These are phyloP conservation scores for Lamprologus tigripictilis DNA, from an alignment of 2,113 vertebrate species.

Conservation along the genomic window DNA sequence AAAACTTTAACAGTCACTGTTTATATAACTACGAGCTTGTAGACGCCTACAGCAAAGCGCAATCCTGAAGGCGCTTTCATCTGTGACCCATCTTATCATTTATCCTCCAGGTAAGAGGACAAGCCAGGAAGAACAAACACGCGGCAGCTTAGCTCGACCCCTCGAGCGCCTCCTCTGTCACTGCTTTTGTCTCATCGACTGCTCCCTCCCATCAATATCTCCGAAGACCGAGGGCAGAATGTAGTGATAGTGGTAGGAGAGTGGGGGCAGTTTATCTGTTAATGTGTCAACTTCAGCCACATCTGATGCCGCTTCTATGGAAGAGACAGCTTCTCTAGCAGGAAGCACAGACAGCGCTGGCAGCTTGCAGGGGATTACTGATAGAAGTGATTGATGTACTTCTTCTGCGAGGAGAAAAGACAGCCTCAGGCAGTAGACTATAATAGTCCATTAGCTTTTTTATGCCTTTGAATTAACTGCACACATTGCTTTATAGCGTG, in stretches of 20 bases:
- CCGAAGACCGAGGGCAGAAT: constrained; percentile 38
- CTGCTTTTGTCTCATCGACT: constrained; percentile 36
- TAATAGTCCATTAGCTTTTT: constrained; percentile 65
- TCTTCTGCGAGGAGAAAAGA: constrained; percentile 27
- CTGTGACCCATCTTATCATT: constrained; percentile 14
- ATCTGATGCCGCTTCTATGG: not conserved
- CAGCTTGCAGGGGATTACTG: constrained; percentile 48
- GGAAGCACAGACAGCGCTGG: constrained; percentile 20
- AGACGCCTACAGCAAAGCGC: not conserved
- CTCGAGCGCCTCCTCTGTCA: constrained; percentile 13
- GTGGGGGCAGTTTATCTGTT: constrained; percentile 46
- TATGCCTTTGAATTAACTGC: constrained; percentile 59
- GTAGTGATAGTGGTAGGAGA: constrained; percentile 33
- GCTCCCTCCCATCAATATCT: constrained; percentile 41
- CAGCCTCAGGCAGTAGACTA: constrained; percentile 38
- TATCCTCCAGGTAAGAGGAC: constrained; percentile 28
- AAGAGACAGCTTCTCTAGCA: not conserved
- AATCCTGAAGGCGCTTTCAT: not conserved
- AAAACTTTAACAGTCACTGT: not conserved
- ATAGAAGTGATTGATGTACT: constrained; percentile 59
- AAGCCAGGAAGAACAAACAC: not conserved
- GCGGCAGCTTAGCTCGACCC: not conserved
- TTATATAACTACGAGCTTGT: not conserved
- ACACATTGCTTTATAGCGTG: constrained; percentile 41
- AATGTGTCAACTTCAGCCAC: constrained; percentile 41